Evolutionary conservation across 2,797 vertebrate genomes (phyloP).

Genomic region (Pseudochromis fuscus): DNA sequence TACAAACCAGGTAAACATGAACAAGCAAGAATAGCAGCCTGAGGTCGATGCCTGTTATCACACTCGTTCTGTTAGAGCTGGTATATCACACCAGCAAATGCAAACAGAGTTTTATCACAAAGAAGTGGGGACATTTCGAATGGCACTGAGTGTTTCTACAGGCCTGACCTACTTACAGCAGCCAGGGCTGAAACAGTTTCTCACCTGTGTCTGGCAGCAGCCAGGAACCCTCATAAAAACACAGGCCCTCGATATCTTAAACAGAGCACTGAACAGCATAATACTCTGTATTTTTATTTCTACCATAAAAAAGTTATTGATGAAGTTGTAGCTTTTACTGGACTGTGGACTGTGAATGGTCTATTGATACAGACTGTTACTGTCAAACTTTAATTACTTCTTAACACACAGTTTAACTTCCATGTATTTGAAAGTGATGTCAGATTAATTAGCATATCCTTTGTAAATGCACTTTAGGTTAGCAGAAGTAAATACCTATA

Average conservation of each 20-base stretch:
- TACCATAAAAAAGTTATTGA: constrained; percentile 17
- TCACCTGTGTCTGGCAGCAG: constrained; percentile 75
- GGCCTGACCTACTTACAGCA: constrained; percentile 81
- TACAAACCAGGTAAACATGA: constrained; percentile 59
- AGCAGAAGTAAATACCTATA: not conserved
- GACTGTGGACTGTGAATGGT: constrained; percentile 4
- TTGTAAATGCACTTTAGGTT: no score
- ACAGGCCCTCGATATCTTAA: constrained; percentile 54
- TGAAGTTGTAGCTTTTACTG: constrained; percentile 23
- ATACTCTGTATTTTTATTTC: constrained; percentile 40
- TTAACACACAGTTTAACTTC: not conserved
- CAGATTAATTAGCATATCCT: constrained; percentile 7
- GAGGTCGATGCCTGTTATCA: constrained; percentile 59
- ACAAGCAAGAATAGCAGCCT: constrained; percentile 34
- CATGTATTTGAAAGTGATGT: constrained; percentile 16
- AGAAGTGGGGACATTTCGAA: constrained; percentile 73
- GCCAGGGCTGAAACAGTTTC: constrained; percentile 62
- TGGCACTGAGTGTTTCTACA: constrained; percentile 75
- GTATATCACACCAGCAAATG: constrained; percentile 63
- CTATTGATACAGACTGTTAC: constrained; percentile 34
- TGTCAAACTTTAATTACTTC: no score
- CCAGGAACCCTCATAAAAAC: constrained; percentile 64
- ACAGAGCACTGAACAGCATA: constrained; percentile 41
- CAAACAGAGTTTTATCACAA: constrained; percentile 61
- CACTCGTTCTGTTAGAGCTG: constrained; percentile 43